phyloP scores from a whole-genome alignment of 2,888 invertebrate genomes.

The Trachelus troglodyta region DNA sequence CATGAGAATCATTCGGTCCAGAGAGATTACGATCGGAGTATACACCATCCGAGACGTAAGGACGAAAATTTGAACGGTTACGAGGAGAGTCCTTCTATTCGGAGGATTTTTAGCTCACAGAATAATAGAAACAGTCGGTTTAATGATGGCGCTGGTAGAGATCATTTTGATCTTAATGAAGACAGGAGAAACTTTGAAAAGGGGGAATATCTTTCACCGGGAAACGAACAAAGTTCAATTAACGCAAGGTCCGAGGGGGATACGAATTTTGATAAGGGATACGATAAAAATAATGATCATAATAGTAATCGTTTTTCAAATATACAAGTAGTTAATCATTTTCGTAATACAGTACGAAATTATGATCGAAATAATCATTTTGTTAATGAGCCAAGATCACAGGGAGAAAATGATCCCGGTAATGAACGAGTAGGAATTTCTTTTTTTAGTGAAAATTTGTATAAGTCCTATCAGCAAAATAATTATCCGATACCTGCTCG shows the following conservation, averaged over 20 bases:
- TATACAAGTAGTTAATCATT: background rate
- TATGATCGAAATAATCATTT: background rate
- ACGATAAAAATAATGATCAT: background rate
- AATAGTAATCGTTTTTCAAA: background rate
- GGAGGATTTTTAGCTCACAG: background rate
- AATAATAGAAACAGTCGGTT: background rate
- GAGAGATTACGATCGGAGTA: background rate
- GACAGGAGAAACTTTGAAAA: background rate
- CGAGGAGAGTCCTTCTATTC: background rate
- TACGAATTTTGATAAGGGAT: background rate
- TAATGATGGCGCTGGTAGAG: background rate
- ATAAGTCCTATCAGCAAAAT: background rate
- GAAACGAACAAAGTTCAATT: background rate
- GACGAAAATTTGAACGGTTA: background rate
- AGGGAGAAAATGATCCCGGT: background rate
- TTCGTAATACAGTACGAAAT: background rate
- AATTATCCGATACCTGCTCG: background rate
- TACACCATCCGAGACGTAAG: background rate
- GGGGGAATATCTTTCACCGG: background rate
- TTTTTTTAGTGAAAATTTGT: constrained; percentile 8
- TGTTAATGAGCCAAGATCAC: background rate
- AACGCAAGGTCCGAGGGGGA: background rate
- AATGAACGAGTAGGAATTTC: constrained; percentile 20
- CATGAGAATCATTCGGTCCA: background rate
- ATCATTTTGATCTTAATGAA: background rate